Evolutionary conservation across 2,797 vertebrate genomes (phyloP), one percentile per base, ranked within the genome.

Genomic region (Gymnopithys bicolor): DNA sequence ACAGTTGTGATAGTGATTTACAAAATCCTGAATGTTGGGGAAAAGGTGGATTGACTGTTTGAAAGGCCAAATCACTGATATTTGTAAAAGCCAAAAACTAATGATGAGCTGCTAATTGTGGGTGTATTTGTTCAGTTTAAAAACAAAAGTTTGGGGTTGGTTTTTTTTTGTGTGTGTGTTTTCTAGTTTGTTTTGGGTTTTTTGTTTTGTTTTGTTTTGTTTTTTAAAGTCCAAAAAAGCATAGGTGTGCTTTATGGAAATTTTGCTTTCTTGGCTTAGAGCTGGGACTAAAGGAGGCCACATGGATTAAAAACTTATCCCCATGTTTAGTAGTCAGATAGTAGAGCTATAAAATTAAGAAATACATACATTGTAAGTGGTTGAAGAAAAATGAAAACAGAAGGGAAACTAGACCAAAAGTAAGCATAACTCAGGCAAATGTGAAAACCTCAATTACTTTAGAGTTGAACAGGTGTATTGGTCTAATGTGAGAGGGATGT

Each of bases 291-390:
- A 56, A 55, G 27, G 41, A 59, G 13, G 24, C 18, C 49, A 21
- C 5, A 1, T 27, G 30, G 23, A 15, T 85, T 60, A 67, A 70
- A 85, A 67, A 19, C 11, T 37, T 56, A 18, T 19, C 4, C 24
- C 4, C 11, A 2, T 51, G 11, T 74, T 85, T 9, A 9, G 28
- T 71, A 62, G 8, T 18, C 23, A 77, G 49, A 25, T 52, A 33
- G n/a, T 19, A 52, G 32, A 76, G 25, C 32, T 93, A 22, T 59
- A 27, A 83, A 73, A 35, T 58, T 74, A 52, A 52, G 25, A 39
- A 53, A 30, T 66, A 33, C 0, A 0, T 84, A 11, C 3, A 2
- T 52, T 74, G 11, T 67, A 53, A 51, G 53, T 58, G 7, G 11
- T 16, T 68, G 28, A 52, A 82, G 33, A 58, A 80, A 80, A 84